Conservation (phyloP, 2,797 vertebrate species). For the Thunnus albacares region DNA sequence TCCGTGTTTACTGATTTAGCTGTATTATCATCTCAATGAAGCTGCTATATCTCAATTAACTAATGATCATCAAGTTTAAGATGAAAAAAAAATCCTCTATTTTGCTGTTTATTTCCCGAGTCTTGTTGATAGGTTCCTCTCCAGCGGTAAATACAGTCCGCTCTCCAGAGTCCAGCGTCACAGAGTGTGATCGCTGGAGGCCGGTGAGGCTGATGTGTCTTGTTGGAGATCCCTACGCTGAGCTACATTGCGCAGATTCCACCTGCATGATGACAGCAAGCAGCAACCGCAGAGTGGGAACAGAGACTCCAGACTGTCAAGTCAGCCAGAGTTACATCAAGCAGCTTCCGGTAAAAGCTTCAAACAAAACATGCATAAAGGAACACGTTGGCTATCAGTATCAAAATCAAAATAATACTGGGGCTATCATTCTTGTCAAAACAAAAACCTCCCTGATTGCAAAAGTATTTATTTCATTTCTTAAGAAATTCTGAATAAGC, state of each 20-base stretch:
- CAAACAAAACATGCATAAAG: constrained; percentile 52
- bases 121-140: constrained; percentile 1
- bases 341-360: constrained; percentile 12
- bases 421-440: neutral
- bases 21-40: neutral
- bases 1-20: neutral
- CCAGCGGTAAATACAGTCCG: neutral
- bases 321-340: rapidly evolving
- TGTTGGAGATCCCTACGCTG: constrained; percentile 22
- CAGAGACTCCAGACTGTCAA: constrained; percentile 32
- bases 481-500: too few species aligned
- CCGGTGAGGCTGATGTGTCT: constrained; percentile 29
- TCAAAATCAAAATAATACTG: constrained; percentile 40
- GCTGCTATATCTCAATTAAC: constrained; percentile 2
- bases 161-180: neutral
- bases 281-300: constrained; percentile 71
- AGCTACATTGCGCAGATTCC: constrained; percentile 80
- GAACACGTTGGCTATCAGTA: neutral
- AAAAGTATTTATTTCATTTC: too few species aligned
- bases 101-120: neutral
- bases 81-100: neutral
- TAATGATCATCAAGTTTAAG: constrained; percentile 24
- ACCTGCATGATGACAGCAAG: constrained; percentile 86
- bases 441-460: too few species aligned
- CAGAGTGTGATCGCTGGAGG: constrained; percentile 1